Base-by-base conservation (phyloP, 2,113 vertebrate genomes). In the Dermatemys mawii region DNA sequence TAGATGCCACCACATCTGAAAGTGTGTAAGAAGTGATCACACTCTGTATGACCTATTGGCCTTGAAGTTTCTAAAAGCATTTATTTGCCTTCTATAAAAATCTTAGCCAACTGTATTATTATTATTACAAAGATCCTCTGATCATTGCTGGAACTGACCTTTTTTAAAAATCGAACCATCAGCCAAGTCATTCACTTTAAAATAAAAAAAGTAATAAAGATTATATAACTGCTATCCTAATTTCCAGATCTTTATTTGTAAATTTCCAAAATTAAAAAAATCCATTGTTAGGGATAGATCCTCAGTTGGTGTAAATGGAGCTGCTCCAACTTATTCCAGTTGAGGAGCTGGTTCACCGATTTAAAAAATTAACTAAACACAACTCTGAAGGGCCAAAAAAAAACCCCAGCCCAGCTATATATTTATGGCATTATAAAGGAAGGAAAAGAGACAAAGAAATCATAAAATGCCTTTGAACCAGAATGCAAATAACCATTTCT, bases 181-280 rank as follows among this genome's bases (percentile, higher is more conserved):
- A 19, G 76, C 44, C 76, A 32, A 95, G 63, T 93, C 49, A 81
- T 92, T 53, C 83, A 81, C 75, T 87, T 84, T 16, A 78, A 44
- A 78, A 80, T 75, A 96, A 88, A 93, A 93, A 91, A 44, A 78
- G 24, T 26, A 51, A 81, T 46, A 92, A 79, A 60, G 76, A 44
- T n/a, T 89, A 8, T 38, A 41, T 89, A 67, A 46, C 21, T 3
- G 83, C 29, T 87, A 11, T 54, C n/a, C 57, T 90, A 76, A 94
- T 93, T 26, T 63, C 49, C 22, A 53, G n/a, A 81, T 84, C 11
- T 87, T 89, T 86, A 70, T 89, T 92, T 95, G 80, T 90, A 89
- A 94, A 46, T 32, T 78, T 29, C 29, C 13, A 49, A 38, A 46
- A 78, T 49, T 32, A 70, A 70, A 78, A 17, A 49, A 78, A 48